Percentiles rank a stretch among this genome's conserved stretches.
These are phyloP conservation scores for Synergus laeviventris DNA, from an alignment of 2,888 invertebrate species.

Conservation along the genomic window DNA sequence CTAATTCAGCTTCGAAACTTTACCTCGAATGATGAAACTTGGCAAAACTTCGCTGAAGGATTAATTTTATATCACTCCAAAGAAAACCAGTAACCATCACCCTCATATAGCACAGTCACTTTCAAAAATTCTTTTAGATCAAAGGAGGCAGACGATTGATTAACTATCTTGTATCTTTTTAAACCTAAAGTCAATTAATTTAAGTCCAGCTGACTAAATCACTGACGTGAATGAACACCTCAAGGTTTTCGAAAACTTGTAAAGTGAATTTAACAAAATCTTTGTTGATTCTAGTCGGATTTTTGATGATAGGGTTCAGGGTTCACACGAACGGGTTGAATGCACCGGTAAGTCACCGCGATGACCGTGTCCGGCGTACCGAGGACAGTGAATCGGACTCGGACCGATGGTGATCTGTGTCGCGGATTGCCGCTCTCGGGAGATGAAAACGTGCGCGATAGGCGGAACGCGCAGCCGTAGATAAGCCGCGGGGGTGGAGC, in stretches of 20 bases:
- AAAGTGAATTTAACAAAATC: background rate
- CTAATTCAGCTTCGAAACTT: background rate
- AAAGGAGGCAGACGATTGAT: no score
- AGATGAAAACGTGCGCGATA: constrained; percentile 62
- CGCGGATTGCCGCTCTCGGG: constrained; percentile 47
- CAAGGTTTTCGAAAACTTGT: background rate
- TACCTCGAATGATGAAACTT: background rate
- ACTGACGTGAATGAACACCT: background rate
- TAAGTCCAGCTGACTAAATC: background rate
- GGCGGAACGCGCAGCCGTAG: constrained; percentile 66
- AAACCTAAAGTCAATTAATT: background rate
- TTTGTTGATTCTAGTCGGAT: background rate
- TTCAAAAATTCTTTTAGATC: background rate
- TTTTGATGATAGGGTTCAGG: background rate
- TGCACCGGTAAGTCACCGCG: constrained; percentile 1
- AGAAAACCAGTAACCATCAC: background rate
- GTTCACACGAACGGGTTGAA: background rate
- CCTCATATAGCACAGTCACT: constrained; percentile 3
- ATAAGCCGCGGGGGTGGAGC: constrained; percentile 60
- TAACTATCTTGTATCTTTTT: no score
- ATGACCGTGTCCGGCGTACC: constrained; percentile 36
- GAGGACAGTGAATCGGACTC: constrained; percentile 48
- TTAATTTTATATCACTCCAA: constrained; percentile 7
- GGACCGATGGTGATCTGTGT: constrained; percentile 51
- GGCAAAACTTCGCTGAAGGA: background rate